These are phyloP conservation scores for Callorhinus ursinus DNA, from an alignment of 2,113 vertebrate genomes.

Conservation along the genomic window DNA sequence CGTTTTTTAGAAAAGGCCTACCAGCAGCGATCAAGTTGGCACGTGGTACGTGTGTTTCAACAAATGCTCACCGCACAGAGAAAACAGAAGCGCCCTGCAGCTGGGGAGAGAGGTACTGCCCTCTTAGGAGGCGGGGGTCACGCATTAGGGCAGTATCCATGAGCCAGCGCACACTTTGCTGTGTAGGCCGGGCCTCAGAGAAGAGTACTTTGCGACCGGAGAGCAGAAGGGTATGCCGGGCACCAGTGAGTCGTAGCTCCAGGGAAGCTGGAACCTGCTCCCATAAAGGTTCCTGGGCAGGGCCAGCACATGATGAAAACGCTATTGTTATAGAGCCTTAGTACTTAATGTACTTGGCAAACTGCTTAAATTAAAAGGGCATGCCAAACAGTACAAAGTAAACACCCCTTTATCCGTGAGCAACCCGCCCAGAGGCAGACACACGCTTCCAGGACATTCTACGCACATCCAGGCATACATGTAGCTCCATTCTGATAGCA, in stretches of 20 bases:
- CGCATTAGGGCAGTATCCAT: too few relatives aligned
- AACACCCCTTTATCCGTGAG: not conserved
- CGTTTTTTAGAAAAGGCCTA: not conserved
- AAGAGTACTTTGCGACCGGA: not conserved
- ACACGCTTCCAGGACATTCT: not conserved
- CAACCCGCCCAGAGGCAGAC: not conserved
- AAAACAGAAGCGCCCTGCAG: too few relatives aligned
- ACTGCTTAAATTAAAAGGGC: not conserved
- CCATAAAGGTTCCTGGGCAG: not conserved
- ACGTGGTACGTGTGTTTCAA: not conserved
- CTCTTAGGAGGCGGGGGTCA: too few relatives aligned
- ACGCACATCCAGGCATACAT: not conserved
- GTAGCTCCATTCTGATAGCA: not conserved
- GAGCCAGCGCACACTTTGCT: too few relatives aligned
- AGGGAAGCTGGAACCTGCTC: not conserved
- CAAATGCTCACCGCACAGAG: not conserved
- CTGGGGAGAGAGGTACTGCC: not conserved
- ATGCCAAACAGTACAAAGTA: not conserved
- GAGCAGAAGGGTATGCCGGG: not conserved
- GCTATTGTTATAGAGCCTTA: not conserved
- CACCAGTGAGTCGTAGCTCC: not conserved
- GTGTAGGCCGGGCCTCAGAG: not conserved
- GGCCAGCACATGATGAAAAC: too few relatives aligned
- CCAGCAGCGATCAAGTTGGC: not conserved
- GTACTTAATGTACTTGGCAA: not conserved